Percentiles rank a stretch among this genome's conserved stretches.
Conservation (phyloP, 2,113 vertebrate species). For the Callithrix jacchus region DNA sequence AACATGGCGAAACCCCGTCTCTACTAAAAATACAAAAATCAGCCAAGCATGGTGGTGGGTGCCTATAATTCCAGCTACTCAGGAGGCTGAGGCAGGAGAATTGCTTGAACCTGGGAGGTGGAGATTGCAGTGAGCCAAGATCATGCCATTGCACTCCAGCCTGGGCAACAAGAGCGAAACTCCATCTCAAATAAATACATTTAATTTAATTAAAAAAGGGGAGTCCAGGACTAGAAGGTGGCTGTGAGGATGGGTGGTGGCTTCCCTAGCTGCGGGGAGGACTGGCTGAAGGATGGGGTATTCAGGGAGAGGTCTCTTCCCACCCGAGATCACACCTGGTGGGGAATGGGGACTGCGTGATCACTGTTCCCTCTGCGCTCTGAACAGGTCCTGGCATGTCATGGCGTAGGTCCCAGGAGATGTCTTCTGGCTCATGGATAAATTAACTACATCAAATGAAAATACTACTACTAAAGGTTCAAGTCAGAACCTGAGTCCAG, state of each 20-base stretch:
- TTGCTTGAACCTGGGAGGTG: too few species aligned
- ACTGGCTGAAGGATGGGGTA: not conserved
- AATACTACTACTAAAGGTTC: not conserved
- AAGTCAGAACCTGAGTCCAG: not conserved
- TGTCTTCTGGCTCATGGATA: not conserved
- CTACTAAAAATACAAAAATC: too few species aligned
- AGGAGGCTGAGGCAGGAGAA: too few species aligned
- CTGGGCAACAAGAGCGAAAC: too few species aligned
- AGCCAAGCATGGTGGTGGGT: too few species aligned
- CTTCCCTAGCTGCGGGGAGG: fast-evolving
- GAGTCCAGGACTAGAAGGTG: not conserved
- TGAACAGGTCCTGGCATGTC: not conserved
- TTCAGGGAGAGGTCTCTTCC: not conserved
- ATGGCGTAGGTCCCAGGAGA: not conserved
- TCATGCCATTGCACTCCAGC: too few species aligned
- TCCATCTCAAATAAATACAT: too few species aligned
- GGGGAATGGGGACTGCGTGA: not conserved
- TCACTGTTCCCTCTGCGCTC: not conserved
- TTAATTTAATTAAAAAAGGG: too few species aligned
- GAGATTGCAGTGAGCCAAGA: too few species aligned
- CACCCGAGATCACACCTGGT: not conserved
- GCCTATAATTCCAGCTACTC: too few species aligned
- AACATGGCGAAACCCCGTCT: too few species aligned
- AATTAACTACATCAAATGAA: not conserved
- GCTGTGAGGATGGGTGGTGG: too few species aligned